Percentiles rank a stretch among this genome's conserved stretches.
Evolutionary conservation across 2,888 invertebrate species (phyloP).

Genomic region (Pammene fasciana): DNA sequence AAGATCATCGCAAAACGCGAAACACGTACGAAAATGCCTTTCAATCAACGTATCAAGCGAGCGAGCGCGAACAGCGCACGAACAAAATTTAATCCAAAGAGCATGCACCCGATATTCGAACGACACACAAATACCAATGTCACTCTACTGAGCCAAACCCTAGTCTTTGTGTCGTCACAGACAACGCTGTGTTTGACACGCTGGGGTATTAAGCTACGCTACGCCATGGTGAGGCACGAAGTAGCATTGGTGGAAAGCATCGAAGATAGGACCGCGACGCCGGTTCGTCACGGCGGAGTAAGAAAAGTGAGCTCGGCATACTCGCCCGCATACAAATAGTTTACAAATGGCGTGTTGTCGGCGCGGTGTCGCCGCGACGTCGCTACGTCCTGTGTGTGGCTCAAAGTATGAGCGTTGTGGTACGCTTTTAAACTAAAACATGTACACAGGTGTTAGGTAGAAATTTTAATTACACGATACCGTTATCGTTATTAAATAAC

Average conservation of each 20-base stretch:
- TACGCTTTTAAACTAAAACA: neutral
- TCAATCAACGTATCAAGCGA: slow-evolving; percentile 69
- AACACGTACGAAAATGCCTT: slow-evolving; percentile 67
- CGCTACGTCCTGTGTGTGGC: slow-evolving; percentile 43
- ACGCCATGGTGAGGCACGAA: slow-evolving; percentile 14
- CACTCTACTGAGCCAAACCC: slow-evolving; percentile 52
- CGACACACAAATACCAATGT: slow-evolving; percentile 63
- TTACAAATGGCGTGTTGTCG: slow-evolving; percentile 78
- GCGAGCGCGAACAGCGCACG: slow-evolving; percentile 57
- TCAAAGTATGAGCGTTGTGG: slow-evolving; percentile 32
- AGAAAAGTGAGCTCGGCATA: slow-evolving; percentile 76
- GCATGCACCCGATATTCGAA: slow-evolving; percentile 61
- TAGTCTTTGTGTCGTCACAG: slow-evolving; percentile 16
- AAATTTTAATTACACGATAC: too few species aligned
- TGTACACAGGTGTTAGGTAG: too few species aligned
- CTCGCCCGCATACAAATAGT: slow-evolving; percentile 83
- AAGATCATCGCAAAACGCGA: slow-evolving; percentile 42
- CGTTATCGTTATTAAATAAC: too few species aligned
- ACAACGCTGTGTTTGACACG: slow-evolving; percentile 39
- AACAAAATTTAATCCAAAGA: slow-evolving; percentile 64
- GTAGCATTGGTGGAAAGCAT: slow-evolving; percentile 51
- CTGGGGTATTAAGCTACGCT: neutral
- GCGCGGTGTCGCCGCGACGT: slow-evolving; percentile 55
- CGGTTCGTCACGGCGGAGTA: slow-evolving; percentile 74
- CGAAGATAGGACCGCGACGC: slow-evolving; percentile 54